Percentiles rank a stretch among this genome's conserved stretches.
These are phyloP conservation scores for Hemitrygon akajei DNA, from an alignment of 2,797 vertebrate species.

Conservation along the genomic window DNA sequence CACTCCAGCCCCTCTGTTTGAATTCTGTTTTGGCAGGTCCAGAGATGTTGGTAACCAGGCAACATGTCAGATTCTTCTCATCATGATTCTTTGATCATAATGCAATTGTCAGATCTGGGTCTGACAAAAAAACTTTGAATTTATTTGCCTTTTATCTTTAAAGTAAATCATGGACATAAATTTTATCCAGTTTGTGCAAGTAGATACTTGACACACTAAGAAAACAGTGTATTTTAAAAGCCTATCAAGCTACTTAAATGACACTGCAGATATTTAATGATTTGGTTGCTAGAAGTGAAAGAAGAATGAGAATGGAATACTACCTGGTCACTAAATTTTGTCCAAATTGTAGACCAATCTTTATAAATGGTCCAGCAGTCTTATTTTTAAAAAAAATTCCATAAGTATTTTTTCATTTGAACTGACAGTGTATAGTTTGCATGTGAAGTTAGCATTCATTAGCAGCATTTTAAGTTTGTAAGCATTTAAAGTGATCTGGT, in stretches of 20 bases:
- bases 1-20: not conserved
- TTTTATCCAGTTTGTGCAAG: not conserved
- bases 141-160: not conserved
- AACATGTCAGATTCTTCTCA: not conserved
- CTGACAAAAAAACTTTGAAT: not conserved
- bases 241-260: not conserved
- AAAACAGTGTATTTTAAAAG: not conserved
- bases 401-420: no score
- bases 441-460: not conserved
- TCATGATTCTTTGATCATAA: not conserved
- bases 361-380: not conserved
- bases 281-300: not conserved
- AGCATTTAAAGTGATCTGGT: not conserved
- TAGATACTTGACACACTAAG: not conserved
- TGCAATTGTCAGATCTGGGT: not conserved
- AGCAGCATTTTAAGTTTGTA: not conserved
- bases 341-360: not conserved
- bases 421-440: not conserved
- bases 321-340: not conserved
- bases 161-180: not conserved
- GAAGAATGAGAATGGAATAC: not conserved
- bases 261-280: not conserved
- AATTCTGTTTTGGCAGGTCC: not conserved
- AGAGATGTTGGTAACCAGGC: not conserved
- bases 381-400: not conserved